phyloP scores from a whole-genome alignment of 2,113 vertebrate species.

The Pachyramphus minor region DNA sequence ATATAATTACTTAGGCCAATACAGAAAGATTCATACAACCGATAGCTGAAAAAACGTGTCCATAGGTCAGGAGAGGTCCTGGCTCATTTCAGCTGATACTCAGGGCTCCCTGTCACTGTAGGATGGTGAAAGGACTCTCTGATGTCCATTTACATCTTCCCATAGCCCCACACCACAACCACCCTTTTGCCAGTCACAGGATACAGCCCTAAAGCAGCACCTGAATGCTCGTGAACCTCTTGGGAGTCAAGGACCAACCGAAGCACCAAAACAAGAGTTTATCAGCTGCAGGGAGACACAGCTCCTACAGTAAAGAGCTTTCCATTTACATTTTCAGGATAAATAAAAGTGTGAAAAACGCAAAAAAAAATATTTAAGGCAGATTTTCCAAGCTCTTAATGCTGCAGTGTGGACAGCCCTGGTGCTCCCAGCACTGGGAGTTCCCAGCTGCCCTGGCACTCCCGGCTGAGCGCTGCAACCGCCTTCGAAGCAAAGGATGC shows the following conservation, averaged over 20 bases:
- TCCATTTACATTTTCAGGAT: not conserved
- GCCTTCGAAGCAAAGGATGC: accelerated
- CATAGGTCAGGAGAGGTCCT: not conserved
- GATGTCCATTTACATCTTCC: not conserved
- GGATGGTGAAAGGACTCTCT: not conserved
- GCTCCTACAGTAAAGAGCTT: not conserved
- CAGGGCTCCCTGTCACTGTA: not conserved
- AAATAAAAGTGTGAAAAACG: not conserved
- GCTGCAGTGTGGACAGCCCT: not conserved
- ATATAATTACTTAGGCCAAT: not conserved
- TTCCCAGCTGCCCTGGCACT: not conserved
- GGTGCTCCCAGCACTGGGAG: accelerated
- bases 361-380: not conserved
- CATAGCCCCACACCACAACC: accelerated
- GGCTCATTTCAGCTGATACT: not conserved
- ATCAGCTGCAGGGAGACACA: not conserved
- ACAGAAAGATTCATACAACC: not conserved
- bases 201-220: accelerated
- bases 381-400: not conserved
- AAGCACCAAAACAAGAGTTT: not conserved
- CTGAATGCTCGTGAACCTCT: not conserved
- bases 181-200: not conserved
- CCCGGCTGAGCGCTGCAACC: accelerated
- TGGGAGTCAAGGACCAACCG: not conserved
- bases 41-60: not conserved